Percentiles rank a stretch among this genome's conserved stretches.
These are phyloP conservation scores for Cantharis lateralis DNA, from an alignment of 2,888 invertebrate genomes.

Conservation along the genomic window DNA sequence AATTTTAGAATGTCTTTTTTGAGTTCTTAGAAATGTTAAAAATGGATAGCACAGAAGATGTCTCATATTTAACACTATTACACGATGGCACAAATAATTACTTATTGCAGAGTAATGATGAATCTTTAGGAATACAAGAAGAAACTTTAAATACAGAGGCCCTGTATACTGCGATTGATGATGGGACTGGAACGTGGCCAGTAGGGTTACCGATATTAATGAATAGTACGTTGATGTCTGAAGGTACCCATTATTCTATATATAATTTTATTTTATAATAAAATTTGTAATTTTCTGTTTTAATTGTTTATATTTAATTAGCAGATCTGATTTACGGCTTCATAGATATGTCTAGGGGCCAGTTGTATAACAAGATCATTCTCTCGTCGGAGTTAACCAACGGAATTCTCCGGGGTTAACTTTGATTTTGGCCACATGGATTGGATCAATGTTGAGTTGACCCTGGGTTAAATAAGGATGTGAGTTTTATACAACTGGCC, in stretches of 20 bases:
- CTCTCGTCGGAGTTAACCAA: too few species aligned
- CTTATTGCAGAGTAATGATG: slow-evolving; percentile 42
- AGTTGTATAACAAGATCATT: too few species aligned
- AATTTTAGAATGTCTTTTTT: background rate
- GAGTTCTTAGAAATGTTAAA: background rate
- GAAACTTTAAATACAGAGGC: slow-evolving; percentile 43
- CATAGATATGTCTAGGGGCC: too few species aligned
- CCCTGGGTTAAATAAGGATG: too few species aligned
- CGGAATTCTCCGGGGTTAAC: too few species aligned
- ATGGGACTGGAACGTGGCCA: slow-evolving; percentile 46
- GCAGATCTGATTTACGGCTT: too few species aligned
- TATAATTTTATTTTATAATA: slow-evolving; percentile 1
- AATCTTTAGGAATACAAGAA: slow-evolving; percentile 42
- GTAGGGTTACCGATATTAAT: slow-evolving; percentile 47
- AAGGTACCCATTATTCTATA: slow-evolving; percentile 34
- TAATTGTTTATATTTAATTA: too few species aligned
- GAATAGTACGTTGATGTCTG: slow-evolving; percentile 41
- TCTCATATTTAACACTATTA: slow-evolving; percentile 46
- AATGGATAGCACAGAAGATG: slow-evolving; percentile 43
- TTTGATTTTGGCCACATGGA: too few species aligned
- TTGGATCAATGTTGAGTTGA: too few species aligned
- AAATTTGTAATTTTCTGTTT: background rate
- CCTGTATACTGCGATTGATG: slow-evolving; percentile 48
- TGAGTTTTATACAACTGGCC: too few species aligned
- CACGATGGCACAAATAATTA: slow-evolving; percentile 45